Evolutionary conservation across 2,888 invertebrate genomes (phyloP).

Genomic region (Myopa tessellatipennis): DNA sequence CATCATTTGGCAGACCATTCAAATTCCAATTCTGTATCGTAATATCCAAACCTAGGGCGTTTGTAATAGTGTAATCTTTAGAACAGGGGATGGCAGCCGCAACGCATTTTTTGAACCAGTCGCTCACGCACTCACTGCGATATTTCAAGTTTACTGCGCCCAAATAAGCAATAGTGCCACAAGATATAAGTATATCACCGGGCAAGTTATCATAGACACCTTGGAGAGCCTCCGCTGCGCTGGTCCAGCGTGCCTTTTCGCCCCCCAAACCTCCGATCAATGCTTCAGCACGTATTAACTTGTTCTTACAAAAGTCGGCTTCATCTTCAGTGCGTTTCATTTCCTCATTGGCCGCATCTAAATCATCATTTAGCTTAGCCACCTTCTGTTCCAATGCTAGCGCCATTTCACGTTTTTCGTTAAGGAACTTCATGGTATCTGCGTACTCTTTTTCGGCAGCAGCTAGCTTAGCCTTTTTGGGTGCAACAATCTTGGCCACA

Average conservation of each 20-base stretch:
- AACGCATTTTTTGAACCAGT: conserved; percentile 81
- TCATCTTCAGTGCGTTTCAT: conserved; percentile 83
- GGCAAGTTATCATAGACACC: conserved; percentile 82
- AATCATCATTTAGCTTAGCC: conserved; percentile 76
- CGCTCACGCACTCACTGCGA: conserved; percentile 72
- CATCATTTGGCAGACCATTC: conserved; percentile 85
- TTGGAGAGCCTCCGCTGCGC: conserved; percentile 81
- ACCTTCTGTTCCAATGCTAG: conserved; percentile 81
- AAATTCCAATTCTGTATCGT: conserved; percentile 82
- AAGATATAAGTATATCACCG: conserved; percentile 89
- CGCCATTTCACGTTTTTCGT: conserved; percentile 84
- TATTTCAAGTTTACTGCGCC: conserved; percentile 84
- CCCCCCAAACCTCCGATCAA: conserved; percentile 89
- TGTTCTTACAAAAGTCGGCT: conserved; percentile 84
- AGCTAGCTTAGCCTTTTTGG: conserved; percentile 86
- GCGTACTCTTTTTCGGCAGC: conserved; percentile 85
- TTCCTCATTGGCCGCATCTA: conserved; percentile 80
- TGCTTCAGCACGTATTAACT: conserved; percentile 87
- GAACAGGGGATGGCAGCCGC: conserved; percentile 82
- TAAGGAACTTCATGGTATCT: conserved; percentile 85
- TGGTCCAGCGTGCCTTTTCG: conserved; percentile 87
- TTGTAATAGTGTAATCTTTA: conserved; percentile 77
- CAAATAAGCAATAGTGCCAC: conserved; percentile 89
- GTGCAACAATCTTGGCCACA: conserved; percentile 84
- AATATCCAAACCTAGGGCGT: conserved; percentile 85